Evolutionary conservation across 1,140 invertebrate species (phyloP).

Genomic region (Papilio helenus): DNA sequence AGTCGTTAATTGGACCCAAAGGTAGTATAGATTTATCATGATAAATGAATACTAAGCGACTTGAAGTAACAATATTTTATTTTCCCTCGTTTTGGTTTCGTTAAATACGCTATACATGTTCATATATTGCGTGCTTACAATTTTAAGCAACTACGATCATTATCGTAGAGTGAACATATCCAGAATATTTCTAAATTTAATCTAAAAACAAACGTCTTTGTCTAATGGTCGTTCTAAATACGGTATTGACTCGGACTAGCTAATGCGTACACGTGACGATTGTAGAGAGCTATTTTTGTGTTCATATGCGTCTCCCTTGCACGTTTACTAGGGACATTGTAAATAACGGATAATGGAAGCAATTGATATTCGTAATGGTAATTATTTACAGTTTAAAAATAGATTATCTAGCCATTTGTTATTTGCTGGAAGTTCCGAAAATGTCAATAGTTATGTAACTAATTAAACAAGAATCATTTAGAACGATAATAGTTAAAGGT

Average conservation of each 20-base stretch:
- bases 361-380: neutral
- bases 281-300: constrained; percentile 43
- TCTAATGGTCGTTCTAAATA: constrained; percentile 50
- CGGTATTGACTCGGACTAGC: constrained; percentile 18
- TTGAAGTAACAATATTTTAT: neutral
- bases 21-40: no score
- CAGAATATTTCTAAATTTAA: constrained; percentile 21
- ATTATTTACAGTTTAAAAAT: neutral
- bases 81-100: no score
- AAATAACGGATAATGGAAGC: constrained; percentile 12
- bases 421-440: no score
- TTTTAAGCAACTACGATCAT: no score
- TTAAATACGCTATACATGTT: no score
- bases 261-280: constrained; percentile 39
- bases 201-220: constrained; percentile 7
- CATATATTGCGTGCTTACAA: no score
- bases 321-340: neutral
- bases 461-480: no score
- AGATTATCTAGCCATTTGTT: neutral
- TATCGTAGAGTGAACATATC: no score
- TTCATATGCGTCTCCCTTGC: constrained; percentile 29
- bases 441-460: no score
- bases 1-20: no score
- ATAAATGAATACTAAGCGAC: neutral
- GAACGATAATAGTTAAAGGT: no score